phyloP scores from a whole-genome alignment of 1,140 invertebrate genomes.

The Andricus grossulariae region DNA sequence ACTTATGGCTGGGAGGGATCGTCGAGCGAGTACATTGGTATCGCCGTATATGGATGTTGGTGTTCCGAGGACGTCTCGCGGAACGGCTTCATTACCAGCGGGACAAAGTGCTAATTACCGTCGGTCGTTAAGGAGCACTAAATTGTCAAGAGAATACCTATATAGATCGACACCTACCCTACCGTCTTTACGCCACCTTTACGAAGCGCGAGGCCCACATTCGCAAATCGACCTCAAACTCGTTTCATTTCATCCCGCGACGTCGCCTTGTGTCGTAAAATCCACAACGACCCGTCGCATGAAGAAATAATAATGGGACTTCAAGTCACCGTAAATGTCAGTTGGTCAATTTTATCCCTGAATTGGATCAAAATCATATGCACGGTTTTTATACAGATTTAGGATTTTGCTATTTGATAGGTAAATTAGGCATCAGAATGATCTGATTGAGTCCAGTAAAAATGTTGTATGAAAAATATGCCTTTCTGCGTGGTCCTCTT shows the following conservation, averaged over 20 bases:
- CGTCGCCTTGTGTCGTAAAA: neutral
- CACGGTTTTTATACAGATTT: too few relatives aligned
- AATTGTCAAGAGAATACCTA: constrained; percentile 54
- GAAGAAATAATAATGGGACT: neutral
- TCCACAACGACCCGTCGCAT: neutral
- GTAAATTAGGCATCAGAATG: too few relatives aligned
- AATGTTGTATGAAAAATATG: too few relatives aligned
- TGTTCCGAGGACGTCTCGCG: constrained; percentile 43
- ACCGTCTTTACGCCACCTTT: constrained; percentile 33
- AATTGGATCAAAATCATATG: too few relatives aligned
- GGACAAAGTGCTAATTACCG: constrained; percentile 66
- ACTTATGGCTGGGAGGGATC: constrained; percentile 38
- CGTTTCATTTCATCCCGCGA: neutral
- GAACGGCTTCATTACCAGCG: constrained; percentile 62
- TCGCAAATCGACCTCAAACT: constrained; percentile 4
- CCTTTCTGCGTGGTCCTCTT: too few relatives aligned
- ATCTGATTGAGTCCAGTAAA: too few relatives aligned
- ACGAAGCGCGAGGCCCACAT: constrained; percentile 36
- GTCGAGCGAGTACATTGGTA: constrained; percentile 36
- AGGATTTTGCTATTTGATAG: too few relatives aligned
- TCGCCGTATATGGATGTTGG: constrained; percentile 48
- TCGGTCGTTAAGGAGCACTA: constrained; percentile 60
- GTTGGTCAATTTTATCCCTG: too few relatives aligned
- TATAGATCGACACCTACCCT: constrained; percentile 35
- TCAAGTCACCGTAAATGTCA: neutral